Percentiles rank a stretch among this genome's conserved stretches.
Evolutionary conservation across 2,888 invertebrate species (phyloP).

Genomic region (Tridacna crocea): DNA sequence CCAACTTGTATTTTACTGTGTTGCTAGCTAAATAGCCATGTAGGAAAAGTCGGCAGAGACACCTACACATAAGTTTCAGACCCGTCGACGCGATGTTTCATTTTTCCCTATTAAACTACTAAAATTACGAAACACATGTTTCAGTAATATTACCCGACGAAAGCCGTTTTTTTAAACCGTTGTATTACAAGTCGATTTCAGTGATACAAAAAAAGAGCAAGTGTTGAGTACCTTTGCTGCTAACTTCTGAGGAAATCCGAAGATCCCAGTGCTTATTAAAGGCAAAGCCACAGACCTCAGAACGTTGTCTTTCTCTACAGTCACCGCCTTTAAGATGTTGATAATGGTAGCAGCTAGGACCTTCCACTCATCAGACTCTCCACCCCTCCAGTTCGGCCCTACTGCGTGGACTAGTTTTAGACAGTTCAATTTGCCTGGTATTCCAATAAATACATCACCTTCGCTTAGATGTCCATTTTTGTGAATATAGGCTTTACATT

Average conservation of each 20-base stretch:
- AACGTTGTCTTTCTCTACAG: constrained; percentile 26
- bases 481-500: constrained; percentile 29
- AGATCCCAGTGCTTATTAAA: constrained; percentile 69
- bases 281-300: constrained; percentile 69
- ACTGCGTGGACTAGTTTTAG: constrained; percentile 61
- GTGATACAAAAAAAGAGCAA: too few species aligned
- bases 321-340: constrained; percentile 52
- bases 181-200: too few species aligned
- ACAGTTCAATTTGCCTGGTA: constrained; percentile 50
- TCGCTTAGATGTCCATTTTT: constrained; percentile 19
- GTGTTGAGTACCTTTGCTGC: constrained; percentile 38
- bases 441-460: constrained; percentile 33
- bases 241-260: constrained; percentile 58
- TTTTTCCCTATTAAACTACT: too few species aligned
- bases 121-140: too few species aligned
- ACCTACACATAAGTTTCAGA: too few species aligned
- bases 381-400: constrained; percentile 50
- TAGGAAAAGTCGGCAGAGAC: too few species aligned
- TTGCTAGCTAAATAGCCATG: too few species aligned
- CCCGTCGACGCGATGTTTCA: too few species aligned
- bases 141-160: too few species aligned
- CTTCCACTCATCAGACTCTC: constrained; percentile 29
- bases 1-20: too few species aligned
- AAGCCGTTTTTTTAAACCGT: too few species aligned
- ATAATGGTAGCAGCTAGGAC: constrained; percentile 51